phyloP scores from a whole-genome alignment of 2,797 vertebrate species.

The Rhynchonycteris naso region DNA sequence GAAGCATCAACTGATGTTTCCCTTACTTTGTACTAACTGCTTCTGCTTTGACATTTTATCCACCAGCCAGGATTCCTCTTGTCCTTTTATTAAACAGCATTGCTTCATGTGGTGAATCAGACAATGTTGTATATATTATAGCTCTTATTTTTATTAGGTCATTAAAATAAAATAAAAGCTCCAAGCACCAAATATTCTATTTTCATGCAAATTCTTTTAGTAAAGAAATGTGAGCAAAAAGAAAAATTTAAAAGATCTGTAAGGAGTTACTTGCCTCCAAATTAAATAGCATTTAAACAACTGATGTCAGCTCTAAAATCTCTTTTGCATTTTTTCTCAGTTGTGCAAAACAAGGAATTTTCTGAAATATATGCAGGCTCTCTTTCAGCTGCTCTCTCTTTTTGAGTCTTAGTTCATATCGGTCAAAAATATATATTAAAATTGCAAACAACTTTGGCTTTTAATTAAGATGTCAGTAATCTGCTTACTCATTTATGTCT shows the following conservation, averaged over 20 bases:
- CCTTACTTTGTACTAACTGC: no score
- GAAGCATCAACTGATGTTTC: no score
- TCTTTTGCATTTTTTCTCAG: conserved; percentile 57
- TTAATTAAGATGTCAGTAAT: conserved; percentile 72
- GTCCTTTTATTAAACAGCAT: conserved; percentile 66
- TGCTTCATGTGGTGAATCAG: conserved; percentile 61
- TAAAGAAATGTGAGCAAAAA: conserved; percentile 68
- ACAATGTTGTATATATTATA: conserved; percentile 74
- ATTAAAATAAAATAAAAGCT: conserved; percentile 74
- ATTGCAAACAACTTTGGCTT: conserved; percentile 64
- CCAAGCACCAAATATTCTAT: conserved; percentile 56
- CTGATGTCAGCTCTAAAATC: conserved; percentile 54
- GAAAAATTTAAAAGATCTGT: conserved; percentile 33
- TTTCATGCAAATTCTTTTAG: conserved; percentile 73
- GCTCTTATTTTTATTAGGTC: conserved; percentile 73
- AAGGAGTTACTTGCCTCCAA: conserved; percentile 45
- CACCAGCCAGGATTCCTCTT: neutral
- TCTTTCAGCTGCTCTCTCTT: conserved; percentile 43
- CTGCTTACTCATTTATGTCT: conserved; percentile 62
- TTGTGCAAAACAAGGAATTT: conserved; percentile 43
- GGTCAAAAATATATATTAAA: conserved; percentile 62
- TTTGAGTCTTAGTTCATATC: conserved; percentile 43
- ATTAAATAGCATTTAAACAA: conserved; percentile 70
- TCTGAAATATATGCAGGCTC: conserved; percentile 14
- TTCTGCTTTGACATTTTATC: no score